Evolutionary conservation across 2,113 vertebrate genomes (phyloP), one percentile per base, ranked within the genome.

Genomic region (Glareola pratincola): DNA sequence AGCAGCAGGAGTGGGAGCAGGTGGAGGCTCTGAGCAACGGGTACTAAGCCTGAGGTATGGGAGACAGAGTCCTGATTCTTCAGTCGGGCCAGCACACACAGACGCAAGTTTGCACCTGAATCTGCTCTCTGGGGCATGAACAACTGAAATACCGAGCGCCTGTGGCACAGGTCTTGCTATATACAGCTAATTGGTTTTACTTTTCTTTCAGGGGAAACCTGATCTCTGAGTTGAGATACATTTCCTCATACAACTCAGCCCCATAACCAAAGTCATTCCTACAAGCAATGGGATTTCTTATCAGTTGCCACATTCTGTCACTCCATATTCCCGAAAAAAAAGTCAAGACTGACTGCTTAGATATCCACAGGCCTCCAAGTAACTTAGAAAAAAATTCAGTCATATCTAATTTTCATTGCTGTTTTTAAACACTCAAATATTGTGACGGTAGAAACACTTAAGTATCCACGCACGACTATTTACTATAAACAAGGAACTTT

Each of bases 91-190:
- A 84, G 54, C 18, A 50, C 14, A 29, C 20, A 22, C 14, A 53
- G 23, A 47, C 3, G 13, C 0, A 0, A 63, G 2, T 18, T 59
- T 74, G 7, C 41, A 60, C 30, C 23, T 62, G 23, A 62, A 67
- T 51, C 11, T 53, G 5, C 23, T 30, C 32, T 59, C 24, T 41
- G 11, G 15, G 12, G 10, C 53, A 37, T 82, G 20, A 85, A 19
- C 23, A 73, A 20, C 16, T 39, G 5, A 88, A 72, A 54, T 1
- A 77, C 4, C 0, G 1, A 57, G 39, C 14, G 32, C 19, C 50
- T 66, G 62, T 34, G 36, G 14, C 24, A 76, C 14, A 84, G 29
- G 18, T 48, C 29, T 64, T 43, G 26, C 60, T 41, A 20, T 20
- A n/a, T 20, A 50, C 10, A 72, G 41, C 34, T 66, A 68, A 10